Conservation (phyloP, 92 coral and sea anemone genomes). For the Umimayanthus kanabou region DNA sequence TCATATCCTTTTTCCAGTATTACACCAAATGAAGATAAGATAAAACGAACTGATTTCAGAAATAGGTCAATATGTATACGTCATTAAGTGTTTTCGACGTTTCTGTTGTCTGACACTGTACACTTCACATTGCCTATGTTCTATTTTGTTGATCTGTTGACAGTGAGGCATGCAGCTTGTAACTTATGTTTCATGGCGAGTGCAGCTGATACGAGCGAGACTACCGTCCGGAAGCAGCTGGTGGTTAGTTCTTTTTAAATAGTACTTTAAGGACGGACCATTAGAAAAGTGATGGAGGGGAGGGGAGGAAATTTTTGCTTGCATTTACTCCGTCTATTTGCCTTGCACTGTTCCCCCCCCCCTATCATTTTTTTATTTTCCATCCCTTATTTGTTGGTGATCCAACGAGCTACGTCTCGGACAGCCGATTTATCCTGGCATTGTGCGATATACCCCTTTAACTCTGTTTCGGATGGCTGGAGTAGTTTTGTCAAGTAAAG, state of each 20-base stretch:
- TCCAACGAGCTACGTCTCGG: no score
- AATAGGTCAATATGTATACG: background rate
- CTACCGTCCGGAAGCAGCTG: constrained; percentile 85
- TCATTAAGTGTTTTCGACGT: background rate
- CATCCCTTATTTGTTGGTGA: no score
- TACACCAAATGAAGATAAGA: no score
- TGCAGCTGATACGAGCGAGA: constrained; percentile 82
- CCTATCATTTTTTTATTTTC: no score
- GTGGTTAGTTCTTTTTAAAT: constrained; percentile 64
- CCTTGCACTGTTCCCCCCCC: no score
- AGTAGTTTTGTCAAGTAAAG: no score
- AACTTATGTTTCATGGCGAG: constrained; percentile 87
- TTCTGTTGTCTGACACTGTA: background rate
- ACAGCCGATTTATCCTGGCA: no score
- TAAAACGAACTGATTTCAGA: no score
- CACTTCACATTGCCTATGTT: background rate
- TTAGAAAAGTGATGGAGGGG: no score
- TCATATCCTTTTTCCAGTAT: no score
- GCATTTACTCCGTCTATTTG: no score
- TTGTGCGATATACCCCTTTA: background rate
- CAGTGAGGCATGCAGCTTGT: constrained; percentile 97
- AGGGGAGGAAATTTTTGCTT: no score
- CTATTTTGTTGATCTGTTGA: background rate
- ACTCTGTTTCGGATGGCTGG: background rate
- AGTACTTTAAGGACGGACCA: background rate